Evolutionary conservation across 2,888 invertebrate genomes (phyloP).

Genomic region (Syrista parreyssii): DNA sequence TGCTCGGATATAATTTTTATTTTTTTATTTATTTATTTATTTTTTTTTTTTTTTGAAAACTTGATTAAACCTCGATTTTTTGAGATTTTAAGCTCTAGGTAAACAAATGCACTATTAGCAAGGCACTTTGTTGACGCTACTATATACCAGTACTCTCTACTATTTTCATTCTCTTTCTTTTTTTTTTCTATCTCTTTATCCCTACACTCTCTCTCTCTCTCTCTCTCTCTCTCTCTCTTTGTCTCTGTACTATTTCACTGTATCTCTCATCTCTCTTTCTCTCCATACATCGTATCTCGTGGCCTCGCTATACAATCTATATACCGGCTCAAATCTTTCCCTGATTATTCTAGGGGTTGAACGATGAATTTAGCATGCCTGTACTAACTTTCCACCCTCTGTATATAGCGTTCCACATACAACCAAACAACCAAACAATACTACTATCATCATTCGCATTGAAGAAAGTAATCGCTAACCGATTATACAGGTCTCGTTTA

Average conservation of each 20-base stretch:
- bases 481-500: slow-evolving; percentile 33
- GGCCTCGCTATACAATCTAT: slow-evolving; percentile 1
- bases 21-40: no score
- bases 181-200: not conserved
- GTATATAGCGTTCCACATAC: slow-evolving; percentile 48
- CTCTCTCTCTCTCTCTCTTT: not conserved
- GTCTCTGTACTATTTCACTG: slow-evolving; percentile 14
- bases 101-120: no score
- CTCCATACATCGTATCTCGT: slow-evolving; percentile 3
- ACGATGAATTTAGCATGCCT: slow-evolving; percentile 58
- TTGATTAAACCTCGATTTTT: no score
- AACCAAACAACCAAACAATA: slow-evolving; percentile 24
- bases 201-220: not conserved
- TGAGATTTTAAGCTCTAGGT: no score
- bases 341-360: no score
- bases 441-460: slow-evolving; percentile 55
- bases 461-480: slow-evolving; percentile 32
- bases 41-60: no score
- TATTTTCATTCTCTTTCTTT: not conserved
- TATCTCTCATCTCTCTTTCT: slow-evolving; percentile 21
- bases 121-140: no score
- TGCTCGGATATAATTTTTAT: not conserved
- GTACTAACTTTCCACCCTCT: slow-evolving; percentile 61
- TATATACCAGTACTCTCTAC: no score
- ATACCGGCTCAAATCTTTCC: not conserved